Evolutionary conservation across 2,888 invertebrate genomes (phyloP).

Genomic region (Brenthis daphne): DNA sequence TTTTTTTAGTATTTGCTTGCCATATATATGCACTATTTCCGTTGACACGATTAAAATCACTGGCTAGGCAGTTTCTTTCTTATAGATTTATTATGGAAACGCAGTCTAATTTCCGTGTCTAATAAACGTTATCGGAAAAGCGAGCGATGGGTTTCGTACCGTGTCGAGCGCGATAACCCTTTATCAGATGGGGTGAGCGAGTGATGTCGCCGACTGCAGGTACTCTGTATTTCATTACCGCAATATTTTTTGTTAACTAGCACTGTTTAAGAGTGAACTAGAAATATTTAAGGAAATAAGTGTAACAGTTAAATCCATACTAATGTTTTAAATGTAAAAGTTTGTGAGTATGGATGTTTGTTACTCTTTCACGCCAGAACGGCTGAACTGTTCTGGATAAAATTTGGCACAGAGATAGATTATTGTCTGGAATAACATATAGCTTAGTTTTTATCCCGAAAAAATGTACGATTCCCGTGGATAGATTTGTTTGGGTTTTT

Average conservation of each 20-base stretch:
- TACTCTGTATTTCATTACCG: constrained; percentile 64
- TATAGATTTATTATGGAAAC: constrained; percentile 13
- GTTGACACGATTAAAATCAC: not conserved
- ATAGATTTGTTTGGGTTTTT: too few relatives aligned
- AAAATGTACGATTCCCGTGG: too few relatives aligned
- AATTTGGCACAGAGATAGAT: too few relatives aligned
- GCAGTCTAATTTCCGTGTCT: constrained; percentile 60
- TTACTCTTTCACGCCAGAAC: too few relatives aligned
- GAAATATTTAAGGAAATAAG: not conserved
- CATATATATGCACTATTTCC: too few relatives aligned
- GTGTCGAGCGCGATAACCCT: constrained; percentile 69
- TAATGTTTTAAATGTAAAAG: too few relatives aligned
- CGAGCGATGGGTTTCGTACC: constrained; percentile 60
- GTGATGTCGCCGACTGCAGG: constrained; percentile 62
- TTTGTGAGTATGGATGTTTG: too few relatives aligned
- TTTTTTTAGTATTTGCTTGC: too few relatives aligned
- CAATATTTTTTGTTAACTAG: constrained; percentile 55
- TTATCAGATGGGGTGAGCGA: constrained; percentile 72
- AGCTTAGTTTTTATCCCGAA: too few relatives aligned
- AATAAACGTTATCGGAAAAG: constrained; percentile 69
- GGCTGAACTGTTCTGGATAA: too few relatives aligned
- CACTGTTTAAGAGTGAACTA: constrained; percentile 2
- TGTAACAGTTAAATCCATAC: too few relatives aligned
- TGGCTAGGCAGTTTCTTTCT: not conserved
- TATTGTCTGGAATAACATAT: too few relatives aligned